phyloP scores from a whole-genome alignment of 1,140 invertebrate species.

The Ceratosolen solmsi region DNA sequence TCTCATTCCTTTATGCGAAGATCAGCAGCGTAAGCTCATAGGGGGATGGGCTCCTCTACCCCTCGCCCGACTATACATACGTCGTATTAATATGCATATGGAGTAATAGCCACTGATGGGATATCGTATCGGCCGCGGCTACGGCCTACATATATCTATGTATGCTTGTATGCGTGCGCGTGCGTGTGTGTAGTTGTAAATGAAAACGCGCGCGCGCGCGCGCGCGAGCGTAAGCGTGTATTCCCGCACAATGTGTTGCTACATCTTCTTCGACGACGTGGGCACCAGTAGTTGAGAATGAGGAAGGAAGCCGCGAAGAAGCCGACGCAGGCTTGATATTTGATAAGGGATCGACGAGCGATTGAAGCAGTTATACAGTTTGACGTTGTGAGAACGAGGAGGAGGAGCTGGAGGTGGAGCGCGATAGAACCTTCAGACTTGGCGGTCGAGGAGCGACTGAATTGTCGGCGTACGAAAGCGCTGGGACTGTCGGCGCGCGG shows the following conservation, averaged over 20 bases:
- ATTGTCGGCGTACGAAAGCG: slow-evolving; percentile 26
- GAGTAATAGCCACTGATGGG: slow-evolving; percentile 19
- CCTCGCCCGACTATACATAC: not conserved
- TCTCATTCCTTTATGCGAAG: slow-evolving; percentile 33
- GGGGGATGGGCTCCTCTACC: not conserved
- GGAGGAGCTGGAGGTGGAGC: not conserved
- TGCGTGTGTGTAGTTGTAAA: too few relatives aligned
- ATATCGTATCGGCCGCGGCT: not conserved
- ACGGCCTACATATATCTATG: too few relatives aligned
- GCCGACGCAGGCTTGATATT: not conserved
- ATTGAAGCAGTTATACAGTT: not conserved
- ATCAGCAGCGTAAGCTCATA: not conserved
- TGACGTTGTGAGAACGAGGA: not conserved
- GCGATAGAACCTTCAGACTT: slow-evolving; percentile 26
- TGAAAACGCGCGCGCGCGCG: too few relatives aligned
- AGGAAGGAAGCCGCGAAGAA: not conserved
- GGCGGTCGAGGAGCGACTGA: slow-evolving; percentile 51
- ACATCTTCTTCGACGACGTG: not conserved
- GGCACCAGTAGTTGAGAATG: not conserved
- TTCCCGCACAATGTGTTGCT: slow-evolving; percentile 14
- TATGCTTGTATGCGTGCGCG: too few relatives aligned
- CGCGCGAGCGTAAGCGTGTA: too few relatives aligned
- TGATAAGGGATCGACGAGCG: too few relatives aligned
- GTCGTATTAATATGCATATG: not conserved
- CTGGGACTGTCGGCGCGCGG: not conserved